Conservation (phyloP, 2,113 vertebrate species). For the Laticauda colubrina region DNA sequence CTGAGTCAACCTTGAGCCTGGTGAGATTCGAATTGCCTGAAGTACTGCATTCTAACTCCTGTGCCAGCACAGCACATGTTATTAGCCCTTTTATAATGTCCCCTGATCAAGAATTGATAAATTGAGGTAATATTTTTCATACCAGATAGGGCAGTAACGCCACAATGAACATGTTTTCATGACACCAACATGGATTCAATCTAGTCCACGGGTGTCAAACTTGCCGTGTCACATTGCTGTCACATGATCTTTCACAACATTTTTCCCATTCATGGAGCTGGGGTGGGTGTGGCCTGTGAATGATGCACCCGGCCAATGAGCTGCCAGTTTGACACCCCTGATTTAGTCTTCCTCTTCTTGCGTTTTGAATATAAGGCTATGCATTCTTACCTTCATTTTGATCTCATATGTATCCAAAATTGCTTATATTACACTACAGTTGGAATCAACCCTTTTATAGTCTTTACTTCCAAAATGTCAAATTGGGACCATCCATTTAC, state of each 20-base stretch:
- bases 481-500: background rate
- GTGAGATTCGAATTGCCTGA: no score
- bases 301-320: no score
- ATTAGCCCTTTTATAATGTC: background rate
- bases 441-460: background rate
- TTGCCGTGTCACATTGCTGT: no score
- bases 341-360: background rate
- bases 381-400: background rate
- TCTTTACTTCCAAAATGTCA: background rate
- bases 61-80: background rate
- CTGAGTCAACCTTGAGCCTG: no score
- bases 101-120: slow-evolving; percentile 3
- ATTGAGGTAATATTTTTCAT: background rate
- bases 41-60: no score
- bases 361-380: background rate
- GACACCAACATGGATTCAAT: background rate
- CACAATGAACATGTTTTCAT: background rate
- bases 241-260: no score
- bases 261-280: no score
- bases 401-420: background rate
- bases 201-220: background rate
- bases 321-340: background rate
- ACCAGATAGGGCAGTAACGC: background rate
- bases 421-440: background rate
- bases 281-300: no score